Evolutionary conservation across 2,113 vertebrate species (phyloP), one percentile per base, ranked within the genome.

Genomic region (Semicossyphus pulcher): DNA sequence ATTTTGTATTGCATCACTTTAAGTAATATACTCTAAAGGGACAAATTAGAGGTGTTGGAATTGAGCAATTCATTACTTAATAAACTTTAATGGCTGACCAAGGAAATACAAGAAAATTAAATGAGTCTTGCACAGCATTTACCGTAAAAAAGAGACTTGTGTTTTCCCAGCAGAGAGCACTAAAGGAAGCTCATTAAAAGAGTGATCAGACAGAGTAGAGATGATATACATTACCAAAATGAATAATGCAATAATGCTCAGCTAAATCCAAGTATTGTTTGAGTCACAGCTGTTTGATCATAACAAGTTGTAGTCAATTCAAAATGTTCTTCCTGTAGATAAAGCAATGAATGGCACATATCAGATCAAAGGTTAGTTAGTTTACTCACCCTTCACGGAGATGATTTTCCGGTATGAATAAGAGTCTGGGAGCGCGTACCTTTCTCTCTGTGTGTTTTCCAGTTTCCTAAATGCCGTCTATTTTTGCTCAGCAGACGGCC

Each of bases 401-500:
- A 69, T 31, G 23, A 68, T 58, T 76, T 69, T 54, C 56, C 64
- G 64, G 0, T 11, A 51, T 70, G 42, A 75, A 45, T 36, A 67
- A 23, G 51, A 26, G 59, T 78, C 31, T 76, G 45, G 21, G 42
- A 68, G 49, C 0, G 23, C 2, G 25, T 18, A 41, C 49, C 23
- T 71, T 78, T 71, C 39, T 29, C 58, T 39, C 21, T 64, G 49
- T 14, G 36, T 66, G 67, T 76, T 59, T 83, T 69, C 39, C 58
- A 71, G 37, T 82, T 78, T 84, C 70, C 73, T 84, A 69, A 87
- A 84, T 79, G 42, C 28, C 28, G 23, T 70, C 72, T 86, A 85
- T 86, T 89, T 87, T 54, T 75, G 70, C 61, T 56, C 83, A 48
- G 71, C 65, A 85, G 81, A 88, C 75, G 1, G 75, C 20, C 70